Conservation (phyloP, 2,888 invertebrate species). For the Caenorhabditis sp. region DNA sequence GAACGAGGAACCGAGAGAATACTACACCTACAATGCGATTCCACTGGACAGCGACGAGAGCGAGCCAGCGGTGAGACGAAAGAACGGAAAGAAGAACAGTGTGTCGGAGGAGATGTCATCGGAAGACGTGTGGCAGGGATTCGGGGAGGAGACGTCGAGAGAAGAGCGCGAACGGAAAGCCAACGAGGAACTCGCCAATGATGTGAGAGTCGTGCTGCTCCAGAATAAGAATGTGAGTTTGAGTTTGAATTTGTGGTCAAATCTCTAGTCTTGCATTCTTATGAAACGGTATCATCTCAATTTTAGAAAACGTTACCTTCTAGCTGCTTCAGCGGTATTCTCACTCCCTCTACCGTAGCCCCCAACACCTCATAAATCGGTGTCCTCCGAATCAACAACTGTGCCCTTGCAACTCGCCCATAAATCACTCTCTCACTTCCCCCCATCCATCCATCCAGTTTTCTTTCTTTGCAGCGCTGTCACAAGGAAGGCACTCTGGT, state of each 20-base stretch:
- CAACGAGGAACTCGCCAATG: conserved; percentile 56
- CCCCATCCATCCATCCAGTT: too few relatives aligned
- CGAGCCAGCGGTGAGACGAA: conserved; percentile 24
- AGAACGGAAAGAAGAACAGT: conserved; percentile 29
- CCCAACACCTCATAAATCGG: conserved; percentile 23
- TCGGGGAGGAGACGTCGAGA: conserved; percentile 58
- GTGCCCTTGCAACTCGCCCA: neutral
- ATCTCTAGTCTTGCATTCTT: too few relatives aligned
- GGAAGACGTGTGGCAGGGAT: conserved; percentile 64
- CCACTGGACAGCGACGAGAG: conserved; percentile 47
- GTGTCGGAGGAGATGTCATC: conserved; percentile 43
- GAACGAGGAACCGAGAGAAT: conserved; percentile 37
- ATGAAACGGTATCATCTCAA: neutral
- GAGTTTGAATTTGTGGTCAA: neutral
- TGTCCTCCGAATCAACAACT: neutral
- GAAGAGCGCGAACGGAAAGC: conserved; percentile 47
- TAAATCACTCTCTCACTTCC: conserved; percentile 2
- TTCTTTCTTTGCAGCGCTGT: conserved; percentile 47
- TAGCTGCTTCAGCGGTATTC: too few relatives aligned
- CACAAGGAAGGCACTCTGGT: conserved; percentile 55
- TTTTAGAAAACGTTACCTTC: too few relatives aligned
- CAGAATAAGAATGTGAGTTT: conserved; percentile 54
- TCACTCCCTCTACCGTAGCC: conserved; percentile 4
- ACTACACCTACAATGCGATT: conserved; percentile 51
- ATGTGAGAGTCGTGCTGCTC: conserved; percentile 63